These are phyloP conservation scores for Oceanodroma tethys DNA, from an alignment of 2,113 vertebrate species.

Conservation along the genomic window DNA sequence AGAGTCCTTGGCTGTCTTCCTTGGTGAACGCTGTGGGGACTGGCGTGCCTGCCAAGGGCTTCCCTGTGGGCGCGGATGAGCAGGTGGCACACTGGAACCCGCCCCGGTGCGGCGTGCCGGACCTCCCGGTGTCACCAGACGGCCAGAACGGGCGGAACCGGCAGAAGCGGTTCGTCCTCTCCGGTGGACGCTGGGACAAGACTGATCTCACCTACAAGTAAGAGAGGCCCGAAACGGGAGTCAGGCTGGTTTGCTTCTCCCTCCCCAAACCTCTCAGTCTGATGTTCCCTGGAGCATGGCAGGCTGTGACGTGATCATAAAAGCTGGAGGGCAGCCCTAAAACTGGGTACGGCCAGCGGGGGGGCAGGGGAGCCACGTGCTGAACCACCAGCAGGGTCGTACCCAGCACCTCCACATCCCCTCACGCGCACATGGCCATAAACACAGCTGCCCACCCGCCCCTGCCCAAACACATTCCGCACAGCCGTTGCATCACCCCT, in stretches of 20 bases:
- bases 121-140: conserved; percentile 54
- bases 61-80: fast-evolving
- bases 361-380: background rate
- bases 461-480: background rate
- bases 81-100: conserved; percentile 46
- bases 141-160: conserved; percentile 65
- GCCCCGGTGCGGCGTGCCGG: conserved; percentile 85
- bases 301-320: background rate
- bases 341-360: too few species aligned
- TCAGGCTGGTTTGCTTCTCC: background rate
- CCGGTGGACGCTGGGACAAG: conserved; percentile 86
- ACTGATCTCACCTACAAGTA: conserved; percentile 91
- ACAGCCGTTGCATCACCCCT: background rate
- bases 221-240: background rate
- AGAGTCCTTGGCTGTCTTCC: conserved; percentile 41
- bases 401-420: background rate
- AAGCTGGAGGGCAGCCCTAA: background rate
- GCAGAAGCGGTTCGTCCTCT: conserved; percentile 85
- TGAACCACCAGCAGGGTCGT: background rate
- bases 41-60: conserved; percentile 29
- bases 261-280: background rate
- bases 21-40: background rate
- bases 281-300: fast-evolving
- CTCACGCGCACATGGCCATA: fast-evolving
- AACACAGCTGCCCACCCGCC: background rate